A percentile compares a stretch with the other conserved stretches of the same genome.
These are phyloP conservation scores for Caenorhabditis virilis DNA, from an alignment of 2,888 invertebrate species.

Conservation along the genomic window DNA sequence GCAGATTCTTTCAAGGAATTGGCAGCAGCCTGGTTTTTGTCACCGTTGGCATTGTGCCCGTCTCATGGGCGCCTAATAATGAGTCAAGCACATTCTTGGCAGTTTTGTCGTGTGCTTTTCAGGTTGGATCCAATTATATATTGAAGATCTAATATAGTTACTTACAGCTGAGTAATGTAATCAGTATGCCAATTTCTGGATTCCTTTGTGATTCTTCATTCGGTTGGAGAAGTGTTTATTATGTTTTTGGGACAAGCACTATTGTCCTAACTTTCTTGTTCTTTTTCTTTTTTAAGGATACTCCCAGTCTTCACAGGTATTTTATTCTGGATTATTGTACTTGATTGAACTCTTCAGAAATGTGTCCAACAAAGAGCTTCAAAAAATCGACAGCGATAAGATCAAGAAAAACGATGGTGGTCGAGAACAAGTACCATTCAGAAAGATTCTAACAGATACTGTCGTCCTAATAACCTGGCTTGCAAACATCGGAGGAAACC, in stretches of 20 bases:
- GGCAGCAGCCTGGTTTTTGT: constrained; percentile 20
- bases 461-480: constrained; percentile 8
- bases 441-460: constrained; percentile 11
- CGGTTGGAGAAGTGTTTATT: constrained; percentile 41
- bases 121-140: neutral
- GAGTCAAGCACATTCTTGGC: constrained; percentile 32
- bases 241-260: constrained; percentile 25
- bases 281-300: constrained; percentile 17
- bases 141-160: neutral
- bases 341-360: constrained; percentile 7
- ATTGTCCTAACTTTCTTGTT: constrained; percentile 18
- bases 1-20: constrained; percentile 28
- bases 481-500: constrained; percentile 39
- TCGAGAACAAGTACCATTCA: constrained; percentile 24
- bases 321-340: no score
- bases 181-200: constrained; percentile 43
- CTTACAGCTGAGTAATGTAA: constrained; percentile 25
- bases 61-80: constrained; percentile 23
- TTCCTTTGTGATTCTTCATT: constrained; percentile 24
- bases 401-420: neutral
- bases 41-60: constrained; percentile 24
- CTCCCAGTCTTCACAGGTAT: constrained; percentile 4
- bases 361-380: constrained; percentile 1
- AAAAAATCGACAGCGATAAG: constrained; percentile 4
- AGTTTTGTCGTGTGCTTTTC: constrained; percentile 20